A percentile compares a stretch with the other conserved stretches of the same genome.
Evolutionary conservation across 92 coral and sea anemone genomes (phyloP).

Genomic region (Hydrozoanthus gracilis): DNA sequence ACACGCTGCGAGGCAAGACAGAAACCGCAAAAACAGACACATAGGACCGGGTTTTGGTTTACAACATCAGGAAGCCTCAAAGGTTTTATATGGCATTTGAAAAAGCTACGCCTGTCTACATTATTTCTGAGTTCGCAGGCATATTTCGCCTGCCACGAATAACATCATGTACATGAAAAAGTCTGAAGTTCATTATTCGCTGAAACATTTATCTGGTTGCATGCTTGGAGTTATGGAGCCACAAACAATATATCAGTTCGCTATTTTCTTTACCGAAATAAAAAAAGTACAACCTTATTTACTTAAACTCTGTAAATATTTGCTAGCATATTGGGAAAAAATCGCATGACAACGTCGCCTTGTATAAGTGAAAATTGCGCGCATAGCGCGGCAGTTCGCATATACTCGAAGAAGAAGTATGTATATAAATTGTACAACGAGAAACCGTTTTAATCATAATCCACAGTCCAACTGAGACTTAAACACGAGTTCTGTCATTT

Average conservation of each 20-base stretch:
- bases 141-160: slow-evolving; percentile 44
- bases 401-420: background rate
- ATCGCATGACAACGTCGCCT: slow-evolving; percentile 47
- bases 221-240: background rate
- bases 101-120: slow-evolving; percentile 36
- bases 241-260: background rate
- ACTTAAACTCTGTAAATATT: slow-evolving; percentile 63
- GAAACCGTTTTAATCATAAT: background rate
- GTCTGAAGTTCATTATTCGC: background rate
- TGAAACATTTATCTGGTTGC: slow-evolving; percentile 35
- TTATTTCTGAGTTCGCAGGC: slow-evolving; percentile 19
- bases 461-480: slow-evolving; percentile 3
- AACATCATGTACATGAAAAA: slow-evolving; percentile 24
- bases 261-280: background rate
- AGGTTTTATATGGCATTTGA: slow-evolving; percentile 10
- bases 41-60: background rate
- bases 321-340: slow-evolving; percentile 37
- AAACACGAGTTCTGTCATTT: background rate
- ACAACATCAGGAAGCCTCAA: slow-evolving; percentile 9
- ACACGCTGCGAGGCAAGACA: slow-evolving; percentile 28
- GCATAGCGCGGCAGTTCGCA: background rate
- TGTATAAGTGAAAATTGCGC: slow-evolving; percentile 1
- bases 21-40: slow-evolving; percentile 11
- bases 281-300: slow-evolving; percentile 19
- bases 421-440: background rate